Evolutionary conservation across 2,888 invertebrate species (phyloP).

Genomic region (Melanophora roralis): DNA sequence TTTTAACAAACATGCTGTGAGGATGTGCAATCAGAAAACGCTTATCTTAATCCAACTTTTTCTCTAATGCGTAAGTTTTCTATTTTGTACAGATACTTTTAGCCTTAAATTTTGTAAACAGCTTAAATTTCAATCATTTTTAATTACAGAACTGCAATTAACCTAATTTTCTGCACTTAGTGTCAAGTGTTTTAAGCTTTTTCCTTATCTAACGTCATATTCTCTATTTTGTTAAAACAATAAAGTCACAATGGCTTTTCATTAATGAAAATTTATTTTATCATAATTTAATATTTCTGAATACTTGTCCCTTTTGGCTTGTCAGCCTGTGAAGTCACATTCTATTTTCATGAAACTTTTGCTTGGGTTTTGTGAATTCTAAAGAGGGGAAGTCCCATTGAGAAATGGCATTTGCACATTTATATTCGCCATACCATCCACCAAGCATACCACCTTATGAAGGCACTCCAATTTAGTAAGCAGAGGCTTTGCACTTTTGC

Average conservation of each 20-base stretch:
- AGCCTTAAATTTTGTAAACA: too few species aligned
- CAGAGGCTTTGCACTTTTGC: constrained; percentile 5
- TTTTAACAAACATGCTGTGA: too few species aligned
- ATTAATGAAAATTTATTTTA: constrained; percentile 1
- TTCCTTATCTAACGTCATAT: background rate
- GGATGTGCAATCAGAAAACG: too few species aligned
- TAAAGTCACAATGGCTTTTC: background rate
- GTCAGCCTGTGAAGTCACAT: constrained; percentile 7
- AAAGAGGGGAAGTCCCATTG: constrained; percentile 17
- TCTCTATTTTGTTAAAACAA: background rate
- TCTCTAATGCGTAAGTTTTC: too few species aligned
- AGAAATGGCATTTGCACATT: constrained; percentile 46
- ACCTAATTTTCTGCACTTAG: background rate
- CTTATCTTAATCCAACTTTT: too few species aligned
- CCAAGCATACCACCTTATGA: background rate
- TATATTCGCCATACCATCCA: background rate
- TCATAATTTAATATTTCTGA: background rate
- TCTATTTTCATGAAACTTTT: constrained; percentile 5
- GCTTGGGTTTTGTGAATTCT: background rate
- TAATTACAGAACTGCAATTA: background rate
- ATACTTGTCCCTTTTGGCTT: background rate
- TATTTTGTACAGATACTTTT: too few species aligned
- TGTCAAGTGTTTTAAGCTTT: background rate
- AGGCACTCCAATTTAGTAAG: background rate
- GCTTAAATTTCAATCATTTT: too few species aligned